Conservation (phyloP, 1,140 invertebrate species). For the Platorchestia sp. region DNA sequence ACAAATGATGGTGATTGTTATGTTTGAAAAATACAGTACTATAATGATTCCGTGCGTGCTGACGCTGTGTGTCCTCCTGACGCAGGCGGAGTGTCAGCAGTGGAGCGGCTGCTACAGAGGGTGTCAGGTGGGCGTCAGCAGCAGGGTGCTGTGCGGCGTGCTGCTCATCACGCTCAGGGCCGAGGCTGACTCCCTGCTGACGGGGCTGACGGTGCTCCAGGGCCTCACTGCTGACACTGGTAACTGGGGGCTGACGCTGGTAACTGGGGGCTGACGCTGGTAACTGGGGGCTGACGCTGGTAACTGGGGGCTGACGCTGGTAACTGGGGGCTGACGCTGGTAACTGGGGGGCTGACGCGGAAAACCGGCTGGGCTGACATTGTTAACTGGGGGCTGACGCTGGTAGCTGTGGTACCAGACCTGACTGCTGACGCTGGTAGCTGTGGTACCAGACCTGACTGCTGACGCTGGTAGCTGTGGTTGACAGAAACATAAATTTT, state of each 20-base stretch:
- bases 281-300: background rate
- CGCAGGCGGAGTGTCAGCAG: background rate
- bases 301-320: background rate
- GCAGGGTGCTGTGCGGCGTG: background rate
- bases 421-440: background rate
- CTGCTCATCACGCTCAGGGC: background rate
- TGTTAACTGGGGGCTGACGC: no score
- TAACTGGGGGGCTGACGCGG: background rate
- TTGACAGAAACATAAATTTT: no score
- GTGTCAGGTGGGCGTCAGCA: background rate
- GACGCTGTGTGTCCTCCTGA: background rate
- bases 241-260: background rate
- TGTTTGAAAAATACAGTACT: background rate
- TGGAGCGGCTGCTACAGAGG: background rate
- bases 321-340: background rate
- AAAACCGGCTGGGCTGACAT: background rate
- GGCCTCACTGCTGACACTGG: background rate
- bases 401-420: no score
- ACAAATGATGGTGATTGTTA: no score
- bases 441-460: background rate
- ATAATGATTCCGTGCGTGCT: background rate
- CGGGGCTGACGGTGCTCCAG: background rate
- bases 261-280: background rate
- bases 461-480: background rate
- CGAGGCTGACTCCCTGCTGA: background rate